Base-by-base conservation (phyloP, 30 jellyfish, hydroid and myxozoan species). In the Pelagia noctiluca region DNA sequence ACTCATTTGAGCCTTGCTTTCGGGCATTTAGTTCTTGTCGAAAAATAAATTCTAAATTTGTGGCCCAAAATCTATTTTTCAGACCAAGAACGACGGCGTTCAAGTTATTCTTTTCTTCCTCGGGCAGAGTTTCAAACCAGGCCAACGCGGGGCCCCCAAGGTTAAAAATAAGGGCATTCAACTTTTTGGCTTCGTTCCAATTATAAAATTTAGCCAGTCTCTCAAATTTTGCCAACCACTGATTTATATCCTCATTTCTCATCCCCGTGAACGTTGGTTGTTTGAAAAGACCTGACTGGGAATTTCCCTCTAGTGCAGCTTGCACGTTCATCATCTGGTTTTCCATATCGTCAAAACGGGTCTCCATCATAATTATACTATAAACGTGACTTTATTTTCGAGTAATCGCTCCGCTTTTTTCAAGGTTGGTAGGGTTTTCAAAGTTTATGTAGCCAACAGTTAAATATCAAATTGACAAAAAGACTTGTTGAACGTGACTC, bases 61-160 rank as follows among this genome's bases (percentile, higher is more conserved):
- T 33, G 65, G 80, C 80, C 24, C 89, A 70, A 37, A 78, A 78
- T 10, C 89, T 63, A 37, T 16, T 35, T 42, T 62, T 60, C 18
- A 78, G 57, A 2, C 46, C 89, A n/a, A n/a, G n/a, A n/a, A n/a
- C n/a, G n/a, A n/a, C n/a, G n/a, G n/a, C n/a, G n/a, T 19, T 78
- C 89, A 42, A 16, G 8, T 42, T 5, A 8, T 42, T 42, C 57
- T 8, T 42, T 16, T 5, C 16, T 42, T 42, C 57, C 16, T 8
- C 12, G 16, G 8, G 12, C 57, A 42, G 12, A 16, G 8, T 42
- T 42, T 42, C 57, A 42, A 5, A 42, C 57, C 57, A 42, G 12
- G 16, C 57, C 16, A 16, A 42, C 16, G 57, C 57, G 8, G 57
- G 12, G 12, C 57, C 57, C 16, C 57, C 57, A 8, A 42, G 16